Evolutionary conservation across 2,797 vertebrate genomes (phyloP).

Genomic region (Tapera naevia): DNA sequence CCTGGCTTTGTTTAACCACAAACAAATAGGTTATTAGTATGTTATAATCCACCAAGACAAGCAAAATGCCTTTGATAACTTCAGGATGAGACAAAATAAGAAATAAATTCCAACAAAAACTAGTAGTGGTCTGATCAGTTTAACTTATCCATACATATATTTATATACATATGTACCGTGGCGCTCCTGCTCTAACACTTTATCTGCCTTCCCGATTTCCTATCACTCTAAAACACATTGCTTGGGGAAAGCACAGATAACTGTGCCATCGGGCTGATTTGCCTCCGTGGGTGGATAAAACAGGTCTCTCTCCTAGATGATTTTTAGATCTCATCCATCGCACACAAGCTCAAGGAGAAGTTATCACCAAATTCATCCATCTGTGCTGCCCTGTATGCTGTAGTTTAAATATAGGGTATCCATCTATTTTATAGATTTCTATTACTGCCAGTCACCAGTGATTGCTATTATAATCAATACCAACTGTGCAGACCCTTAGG

Average conservation of each 20-base stretch:
- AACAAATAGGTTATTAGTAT: background rate
- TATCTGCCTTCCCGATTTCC: background rate
- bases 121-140: slow-evolving; percentile 38
- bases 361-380: background rate
- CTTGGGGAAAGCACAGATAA: background rate
- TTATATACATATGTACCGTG: background rate
- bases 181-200: background rate
- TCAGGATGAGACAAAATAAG: background rate
- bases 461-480: background rate
- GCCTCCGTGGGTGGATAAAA: background rate
- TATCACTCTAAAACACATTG: background rate
- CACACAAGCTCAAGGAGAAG: background rate
- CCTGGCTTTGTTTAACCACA: background rate
- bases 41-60: background rate
- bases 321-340: background rate
- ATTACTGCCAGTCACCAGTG: background rate
- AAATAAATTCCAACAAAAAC: slow-evolving; percentile 2
- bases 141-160: background rate
- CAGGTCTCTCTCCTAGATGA: background rate
- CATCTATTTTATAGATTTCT: background rate
- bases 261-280: background rate
- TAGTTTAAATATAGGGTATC: background rate
- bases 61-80: background rate
- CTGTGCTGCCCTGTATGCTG: background rate
- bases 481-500: background rate